Evolutionary conservation across 2,888 invertebrate species (phyloP).

Genomic region (Platycheirus albimanus): DNA sequence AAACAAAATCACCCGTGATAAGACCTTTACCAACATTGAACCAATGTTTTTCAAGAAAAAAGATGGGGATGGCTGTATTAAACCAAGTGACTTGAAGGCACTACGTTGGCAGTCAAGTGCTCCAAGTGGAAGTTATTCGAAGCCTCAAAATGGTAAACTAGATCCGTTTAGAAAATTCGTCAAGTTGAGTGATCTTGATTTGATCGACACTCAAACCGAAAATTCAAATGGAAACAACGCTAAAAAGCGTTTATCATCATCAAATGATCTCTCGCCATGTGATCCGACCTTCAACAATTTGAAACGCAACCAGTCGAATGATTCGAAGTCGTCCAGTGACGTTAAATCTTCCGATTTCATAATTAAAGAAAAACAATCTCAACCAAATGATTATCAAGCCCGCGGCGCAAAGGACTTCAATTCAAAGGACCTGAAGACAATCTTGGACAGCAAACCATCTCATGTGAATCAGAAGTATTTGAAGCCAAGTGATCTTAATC

Average conservation of each 20-base stretch:
- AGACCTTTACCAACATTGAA: neutral
- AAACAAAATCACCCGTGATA: neutral
- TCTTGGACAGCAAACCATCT: neutral
- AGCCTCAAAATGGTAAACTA: neutral
- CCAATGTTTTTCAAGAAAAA: neutral
- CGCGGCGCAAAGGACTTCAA: neutral
- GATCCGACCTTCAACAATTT: neutral
- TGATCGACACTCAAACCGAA: conserved; percentile 1
- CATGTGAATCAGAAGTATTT: neutral
- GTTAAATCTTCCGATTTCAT: too few species aligned
- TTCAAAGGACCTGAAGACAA: neutral
- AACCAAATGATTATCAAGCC: neutral
- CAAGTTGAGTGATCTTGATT: conserved; percentile 31
- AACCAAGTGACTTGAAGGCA: conserved; percentile 10
- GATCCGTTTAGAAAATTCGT: conserved; percentile 19
- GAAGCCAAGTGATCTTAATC: conserved; percentile 31
- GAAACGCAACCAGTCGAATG: neutral
- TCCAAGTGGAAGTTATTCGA: conserved; percentile 10
- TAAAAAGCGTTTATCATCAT: neutral
- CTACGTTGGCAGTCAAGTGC: conserved; percentile 13
- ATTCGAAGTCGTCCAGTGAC: neutral
- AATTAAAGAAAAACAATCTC: too few species aligned
- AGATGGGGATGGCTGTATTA: neutral
- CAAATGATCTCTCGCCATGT: neutral
- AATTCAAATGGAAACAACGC: neutral